Evolutionary conservation across 2,888 invertebrate genomes (phyloP).

Genomic region (Coleophora deauratella): DNA sequence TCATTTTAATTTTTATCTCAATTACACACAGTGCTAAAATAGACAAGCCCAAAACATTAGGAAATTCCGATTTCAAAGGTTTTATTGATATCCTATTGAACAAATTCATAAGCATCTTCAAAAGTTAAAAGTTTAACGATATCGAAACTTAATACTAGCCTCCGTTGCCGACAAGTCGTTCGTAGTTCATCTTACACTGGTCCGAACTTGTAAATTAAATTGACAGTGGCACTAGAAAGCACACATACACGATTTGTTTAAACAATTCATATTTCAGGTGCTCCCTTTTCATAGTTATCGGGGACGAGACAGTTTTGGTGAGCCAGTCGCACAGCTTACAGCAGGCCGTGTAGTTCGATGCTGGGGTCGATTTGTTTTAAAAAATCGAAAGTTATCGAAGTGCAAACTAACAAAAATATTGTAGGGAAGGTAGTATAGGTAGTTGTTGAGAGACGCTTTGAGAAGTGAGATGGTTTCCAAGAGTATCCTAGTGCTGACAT

Average conservation of each 20-base stretch:
- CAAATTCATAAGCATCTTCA: too few relatives aligned
- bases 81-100: too few relatives aligned
- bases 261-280: constrained; percentile 51
- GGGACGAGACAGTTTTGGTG: constrained; percentile 34
- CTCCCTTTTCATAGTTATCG: constrained; percentile 53
- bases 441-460: constrained; percentile 29
- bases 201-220: constrained; percentile 49
- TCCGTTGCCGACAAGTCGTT: too few relatives aligned
- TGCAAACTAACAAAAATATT: constrained; percentile 5
- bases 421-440: not conserved
- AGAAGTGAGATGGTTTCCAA: constrained; percentile 34
- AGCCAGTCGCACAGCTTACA: constrained; percentile 43
- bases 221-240: constrained; percentile 44
- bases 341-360: constrained; percentile 35
- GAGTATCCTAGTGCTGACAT: constrained; percentile 37
- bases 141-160: too few relatives aligned
- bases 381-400: constrained; percentile 14
- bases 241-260: constrained; percentile 46
- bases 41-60: too few relatives aligned
- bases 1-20: too few relatives aligned
- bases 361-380: constrained; percentile 5
- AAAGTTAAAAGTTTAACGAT: too few relatives aligned
- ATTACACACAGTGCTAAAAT: too few relatives aligned
- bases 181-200: not conserved
- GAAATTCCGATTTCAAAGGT: too few relatives aligned